Percentiles rank a stretch among this genome's conserved stretches.
These are phyloP conservation scores for Parapsyche elsis DNA, from an alignment of 1,140 invertebrate genomes.

Conservation along the genomic window DNA sequence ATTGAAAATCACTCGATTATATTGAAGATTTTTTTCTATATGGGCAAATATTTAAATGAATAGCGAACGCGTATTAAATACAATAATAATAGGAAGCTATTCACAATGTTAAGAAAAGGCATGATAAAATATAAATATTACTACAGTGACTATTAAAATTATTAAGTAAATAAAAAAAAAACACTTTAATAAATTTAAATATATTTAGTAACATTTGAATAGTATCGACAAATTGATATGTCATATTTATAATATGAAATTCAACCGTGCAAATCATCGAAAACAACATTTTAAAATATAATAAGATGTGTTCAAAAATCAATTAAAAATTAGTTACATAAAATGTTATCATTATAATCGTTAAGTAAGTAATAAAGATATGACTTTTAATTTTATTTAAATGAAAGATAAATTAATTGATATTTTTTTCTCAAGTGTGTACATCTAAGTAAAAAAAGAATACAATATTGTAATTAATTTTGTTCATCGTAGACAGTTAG, in stretches of 20 bases:
- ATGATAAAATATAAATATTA: conserved; percentile 5
- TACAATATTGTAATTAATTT: conserved; percentile 9
- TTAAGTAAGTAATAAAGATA: conserved; percentile 1
- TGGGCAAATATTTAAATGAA: not conserved
- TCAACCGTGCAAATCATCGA: not conserved
- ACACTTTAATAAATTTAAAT: conserved; percentile 23
- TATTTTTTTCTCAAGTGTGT: not conserved
- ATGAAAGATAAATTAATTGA: not conserved
- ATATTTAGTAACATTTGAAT: conserved; percentile 22
- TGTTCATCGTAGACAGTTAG: conserved; percentile 1
- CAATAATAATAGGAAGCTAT: conserved; percentile 2
- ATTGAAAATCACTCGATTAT: not conserved
- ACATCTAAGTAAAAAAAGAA: conserved; percentile 28
- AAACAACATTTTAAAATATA: not conserved
- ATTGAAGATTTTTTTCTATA: not conserved
- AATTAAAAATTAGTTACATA: not conserved
- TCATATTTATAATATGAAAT: conserved; percentile 9
- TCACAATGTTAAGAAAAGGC: conserved; percentile 4
- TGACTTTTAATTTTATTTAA: not conserved
- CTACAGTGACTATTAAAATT: not conserved
- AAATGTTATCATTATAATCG: not conserved
- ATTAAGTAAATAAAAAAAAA: conserved; percentile 18
- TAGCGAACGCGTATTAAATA: not conserved
- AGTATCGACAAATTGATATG: conserved; percentile 19
- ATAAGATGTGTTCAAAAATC: not conserved